Percentiles rank a stretch among this genome's conserved stretches.
These are phyloP conservation scores for Macroramphosus scolopax DNA, from an alignment of 2,797 vertebrate species.

Conservation along the genomic window DNA sequence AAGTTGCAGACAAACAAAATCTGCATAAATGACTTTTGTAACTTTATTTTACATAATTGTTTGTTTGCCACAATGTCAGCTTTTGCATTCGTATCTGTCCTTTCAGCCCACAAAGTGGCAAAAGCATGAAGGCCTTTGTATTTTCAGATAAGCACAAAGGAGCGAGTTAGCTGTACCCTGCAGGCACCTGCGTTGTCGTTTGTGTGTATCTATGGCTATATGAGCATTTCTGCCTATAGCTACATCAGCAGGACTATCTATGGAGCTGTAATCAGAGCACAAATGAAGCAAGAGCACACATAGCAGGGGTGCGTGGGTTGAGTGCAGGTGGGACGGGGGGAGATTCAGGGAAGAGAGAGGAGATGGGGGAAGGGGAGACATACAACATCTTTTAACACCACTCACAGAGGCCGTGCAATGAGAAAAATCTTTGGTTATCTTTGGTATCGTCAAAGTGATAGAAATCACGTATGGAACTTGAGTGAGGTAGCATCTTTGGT, in stretches of 20 bases:
- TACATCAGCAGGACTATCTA: constrained; percentile 67
- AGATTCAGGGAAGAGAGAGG: constrained; percentile 33
- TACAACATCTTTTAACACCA: constrained; percentile 85
- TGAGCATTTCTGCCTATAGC: constrained; percentile 66
- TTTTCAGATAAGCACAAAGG: constrained; percentile 8
- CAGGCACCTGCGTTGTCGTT: constrained; percentile 39
- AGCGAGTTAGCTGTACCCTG: constrained; percentile 15
- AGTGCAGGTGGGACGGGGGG: constrained; percentile 50
- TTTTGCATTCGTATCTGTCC: constrained; percentile 1
- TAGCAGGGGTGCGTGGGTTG: constrained; percentile 52
- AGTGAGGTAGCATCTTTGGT: constrained; percentile 99
- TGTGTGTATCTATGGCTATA: constrained; percentile 61
- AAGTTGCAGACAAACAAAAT: constrained; percentile 19
- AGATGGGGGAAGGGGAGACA: constrained; percentile 43
- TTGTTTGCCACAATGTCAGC: constrained; percentile 2
- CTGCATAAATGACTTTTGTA: background rate
- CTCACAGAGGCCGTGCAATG: constrained; percentile 91
- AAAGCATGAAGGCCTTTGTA: constrained; percentile 10
- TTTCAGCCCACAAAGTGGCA: constrained; percentile 7
- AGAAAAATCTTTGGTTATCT: constrained; percentile 98
- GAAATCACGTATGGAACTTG: constrained; percentile 99
- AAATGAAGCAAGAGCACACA: constrained; percentile 67
- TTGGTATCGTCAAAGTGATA: constrained; percentile 99
- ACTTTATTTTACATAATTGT: constrained; percentile 1
- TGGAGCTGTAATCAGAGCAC: constrained; percentile 72